phyloP scores from a whole-genome alignment of 2,113 vertebrate species.

The Labrus mixtus region DNA sequence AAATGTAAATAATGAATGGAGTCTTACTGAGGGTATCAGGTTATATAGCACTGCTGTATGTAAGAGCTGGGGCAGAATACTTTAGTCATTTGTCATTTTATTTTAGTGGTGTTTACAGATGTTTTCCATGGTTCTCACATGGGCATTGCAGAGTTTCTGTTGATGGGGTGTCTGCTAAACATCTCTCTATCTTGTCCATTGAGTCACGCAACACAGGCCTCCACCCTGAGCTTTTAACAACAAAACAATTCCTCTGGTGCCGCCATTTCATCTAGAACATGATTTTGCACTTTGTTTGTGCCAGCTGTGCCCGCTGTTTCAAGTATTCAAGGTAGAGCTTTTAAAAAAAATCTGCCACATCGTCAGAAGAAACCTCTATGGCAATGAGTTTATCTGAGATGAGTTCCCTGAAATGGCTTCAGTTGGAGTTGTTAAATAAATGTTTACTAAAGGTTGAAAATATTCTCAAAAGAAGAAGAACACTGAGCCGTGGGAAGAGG shows the following conservation, averaged over 20 bases:
- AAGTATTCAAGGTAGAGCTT: background rate
- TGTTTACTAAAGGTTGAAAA: background rate
- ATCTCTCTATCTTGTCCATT: background rate
- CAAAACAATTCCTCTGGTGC: conserved; percentile 17
- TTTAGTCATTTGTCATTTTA: background rate
- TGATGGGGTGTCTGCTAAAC: background rate
- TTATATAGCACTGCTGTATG: too few species aligned
- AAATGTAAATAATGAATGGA: background rate
- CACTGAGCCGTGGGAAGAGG: too few species aligned
- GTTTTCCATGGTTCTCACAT: background rate
- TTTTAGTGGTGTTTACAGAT: background rate
- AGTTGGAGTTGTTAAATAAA: background rate
- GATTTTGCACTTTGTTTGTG: conserved; percentile 42
- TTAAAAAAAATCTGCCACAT: conserved; percentile 5
- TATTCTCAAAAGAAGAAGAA: background rate
- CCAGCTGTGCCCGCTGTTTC: background rate
- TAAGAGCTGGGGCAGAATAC: background rate
- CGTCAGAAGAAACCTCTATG: background rate
- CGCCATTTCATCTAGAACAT: conserved; percentile 9
- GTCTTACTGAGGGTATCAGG: background rate
- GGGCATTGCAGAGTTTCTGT: background rate
- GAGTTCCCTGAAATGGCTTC: background rate
- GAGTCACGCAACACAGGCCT: background rate
- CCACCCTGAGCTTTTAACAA: conserved; percentile 18
- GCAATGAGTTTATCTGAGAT: conserved; percentile 5